These are phyloP conservation scores for Lasioglossum malachurum DNA, from an alignment of 2,888 invertebrate genomes.

Conservation along the genomic window DNA sequence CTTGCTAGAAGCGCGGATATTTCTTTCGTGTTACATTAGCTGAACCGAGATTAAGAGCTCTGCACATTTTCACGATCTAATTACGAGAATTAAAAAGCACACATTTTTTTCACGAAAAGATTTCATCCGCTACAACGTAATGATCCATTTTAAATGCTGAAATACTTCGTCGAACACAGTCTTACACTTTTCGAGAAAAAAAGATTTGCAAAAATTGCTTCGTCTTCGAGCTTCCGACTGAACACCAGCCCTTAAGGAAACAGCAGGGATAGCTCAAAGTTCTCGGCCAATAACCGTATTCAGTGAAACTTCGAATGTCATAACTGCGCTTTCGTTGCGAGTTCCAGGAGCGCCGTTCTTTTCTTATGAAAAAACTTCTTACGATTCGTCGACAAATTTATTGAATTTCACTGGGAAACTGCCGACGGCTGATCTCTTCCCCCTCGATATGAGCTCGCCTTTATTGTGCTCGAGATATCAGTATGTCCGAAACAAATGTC, in stretches of 20 bases:
- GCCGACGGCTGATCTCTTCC: not conserved
- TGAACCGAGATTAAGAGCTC: not conserved
- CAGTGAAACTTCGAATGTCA: slow-evolving; percentile 23
- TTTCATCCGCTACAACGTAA: not conserved
- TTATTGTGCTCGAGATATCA: not conserved
- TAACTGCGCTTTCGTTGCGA: not conserved
- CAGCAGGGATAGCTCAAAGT: not conserved
- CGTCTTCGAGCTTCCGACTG: not conserved
- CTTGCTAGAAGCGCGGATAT: not conserved
- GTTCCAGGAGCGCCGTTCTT: not conserved
- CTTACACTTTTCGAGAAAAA: not conserved
- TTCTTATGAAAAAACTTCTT: slow-evolving; percentile 22
- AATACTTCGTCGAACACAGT: not conserved
- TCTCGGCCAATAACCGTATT: not conserved
- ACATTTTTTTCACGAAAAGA: not conserved
- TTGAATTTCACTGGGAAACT: slow-evolving; percentile 12
- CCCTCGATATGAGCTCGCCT: not conserved
- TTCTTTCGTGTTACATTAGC: not conserved
- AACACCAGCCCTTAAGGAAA: not conserved
- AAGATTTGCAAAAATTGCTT: not conserved
- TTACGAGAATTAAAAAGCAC: not conserved
- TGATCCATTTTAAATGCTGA: not conserved
- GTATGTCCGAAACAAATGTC: slow-evolving; percentile 16
- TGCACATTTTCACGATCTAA: not conserved
- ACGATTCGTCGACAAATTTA: not conserved